Base-by-base conservation (phyloP, 2,888 invertebrate genomes). In the Petrolisthes cinctipes region DNA sequence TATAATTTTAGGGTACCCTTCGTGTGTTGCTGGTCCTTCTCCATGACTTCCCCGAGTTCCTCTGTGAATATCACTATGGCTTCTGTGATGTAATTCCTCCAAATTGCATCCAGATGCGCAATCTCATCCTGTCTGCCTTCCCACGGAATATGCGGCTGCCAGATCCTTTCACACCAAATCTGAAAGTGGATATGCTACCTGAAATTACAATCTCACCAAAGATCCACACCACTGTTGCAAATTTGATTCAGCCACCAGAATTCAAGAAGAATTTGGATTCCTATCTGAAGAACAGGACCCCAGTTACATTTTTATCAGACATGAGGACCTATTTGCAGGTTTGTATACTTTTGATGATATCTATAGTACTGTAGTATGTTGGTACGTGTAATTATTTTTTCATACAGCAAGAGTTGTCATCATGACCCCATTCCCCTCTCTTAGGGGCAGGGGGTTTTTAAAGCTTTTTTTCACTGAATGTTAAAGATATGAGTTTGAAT, bases 1-100 rank as follows among this genome's bases (percentile, higher is more conserved):
- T 23, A 68, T 61, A 11, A 80, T 91, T 91, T 6, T 92, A 93
- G 93, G 94, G 94, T 68, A 98, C 98, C 0, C 94, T 99, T 79
- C 95, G 99, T 91, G 98, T 99, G 9, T 94, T 99, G 83, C 94
- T 99, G 71, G 98, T 99, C 0, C 94, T 99, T 57, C 94, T 99
- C 14, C 99, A 99, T 92, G 99, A 99, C 93, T 99, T 99, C 93
- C 99, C 99, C 0, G 99, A 99, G 93, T 98, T 99, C 93, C 94
- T 99, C 83, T 99, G 99, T 93, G 99, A 99, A 93, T 99, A 99
- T 93, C 99, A 99, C 93, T 99, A 99, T 93, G 97, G 97, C 78
- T 98, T 99, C 94, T 99, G 99, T 93, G 99, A 99, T 93, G 98
- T 98, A 90, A 99, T 99, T 92, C 99, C 99, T 80, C 98, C 99